Percentiles rank a stretch among this genome's conserved stretches.
These are phyloP conservation scores for Australoheros scitulus DNA, from an alignment of 2,113 vertebrate species.

Conservation along the genomic window DNA sequence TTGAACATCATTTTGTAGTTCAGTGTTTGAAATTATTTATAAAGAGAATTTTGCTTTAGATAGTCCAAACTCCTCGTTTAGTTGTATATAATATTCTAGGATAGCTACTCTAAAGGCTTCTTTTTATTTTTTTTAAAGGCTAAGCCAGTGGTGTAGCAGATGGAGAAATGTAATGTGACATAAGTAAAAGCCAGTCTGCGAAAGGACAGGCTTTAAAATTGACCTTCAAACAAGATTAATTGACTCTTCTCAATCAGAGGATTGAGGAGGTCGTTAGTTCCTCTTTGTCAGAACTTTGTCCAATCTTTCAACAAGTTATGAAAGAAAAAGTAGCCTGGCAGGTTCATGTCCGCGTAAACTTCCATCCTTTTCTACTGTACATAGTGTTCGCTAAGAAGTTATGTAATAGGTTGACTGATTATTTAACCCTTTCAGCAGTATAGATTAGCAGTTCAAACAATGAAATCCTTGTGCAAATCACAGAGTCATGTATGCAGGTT, in stretches of 20 bases:
- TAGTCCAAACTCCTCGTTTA: not conserved
- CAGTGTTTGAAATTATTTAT: not conserved
- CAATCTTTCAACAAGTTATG: not conserved
- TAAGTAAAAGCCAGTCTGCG: too few relatives aligned
- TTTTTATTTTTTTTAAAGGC: too few relatives aligned
- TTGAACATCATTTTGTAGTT: not conserved
- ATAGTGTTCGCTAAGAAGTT: not conserved
- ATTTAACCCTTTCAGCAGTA: slow-evolving; percentile 11
- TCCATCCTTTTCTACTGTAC: not conserved
- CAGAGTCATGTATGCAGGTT: not conserved
- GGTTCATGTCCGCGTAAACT: not conserved
- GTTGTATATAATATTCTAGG: too few relatives aligned
- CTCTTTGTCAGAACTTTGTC: not conserved
- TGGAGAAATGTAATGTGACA: too few relatives aligned
- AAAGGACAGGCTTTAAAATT: not conserved
- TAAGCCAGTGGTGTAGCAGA: too few relatives aligned
- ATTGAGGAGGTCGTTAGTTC: not conserved
- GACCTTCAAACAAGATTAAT: not conserved
- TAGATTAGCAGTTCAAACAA: slow-evolving; percentile 10
- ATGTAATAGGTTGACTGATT: not conserved
- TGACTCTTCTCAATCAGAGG: not conserved
- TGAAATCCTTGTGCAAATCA: slow-evolving; percentile 8
- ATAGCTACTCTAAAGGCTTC: too few relatives aligned
- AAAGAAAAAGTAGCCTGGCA: not conserved
- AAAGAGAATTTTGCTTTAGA: not conserved